Conservation (phyloP, 1,140 invertebrate species). For the Aphidius ervi region DNA sequence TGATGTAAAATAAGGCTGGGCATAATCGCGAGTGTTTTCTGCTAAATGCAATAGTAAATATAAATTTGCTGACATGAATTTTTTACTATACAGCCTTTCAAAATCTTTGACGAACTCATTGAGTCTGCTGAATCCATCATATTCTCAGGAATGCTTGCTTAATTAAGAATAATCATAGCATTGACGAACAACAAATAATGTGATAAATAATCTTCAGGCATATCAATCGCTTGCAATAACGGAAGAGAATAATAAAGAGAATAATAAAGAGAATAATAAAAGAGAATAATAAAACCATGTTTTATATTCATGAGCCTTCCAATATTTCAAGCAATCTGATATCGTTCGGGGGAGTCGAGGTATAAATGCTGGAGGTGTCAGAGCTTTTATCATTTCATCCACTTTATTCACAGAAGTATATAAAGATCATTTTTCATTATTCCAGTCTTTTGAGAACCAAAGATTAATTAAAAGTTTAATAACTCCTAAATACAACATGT, state of each 20-base stretch:
- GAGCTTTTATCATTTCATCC: conserved; percentile 1
- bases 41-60: too few relatives aligned
- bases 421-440: conserved; percentile 11
- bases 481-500: background rate
- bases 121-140: too few relatives aligned
- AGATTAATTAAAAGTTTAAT: background rate
- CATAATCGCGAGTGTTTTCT: too few relatives aligned
- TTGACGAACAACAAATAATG: too few relatives aligned
- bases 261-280: too few relatives aligned
- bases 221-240: conserved; percentile 13
- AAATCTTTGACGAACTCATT: too few relatives aligned
- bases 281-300: conserved; percentile 18
- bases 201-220: too few relatives aligned
- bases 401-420: conserved; percentile 2
- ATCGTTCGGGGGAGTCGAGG: conserved; percentile 19
- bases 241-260: conserved; percentile 12
- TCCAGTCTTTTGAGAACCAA: background rate
- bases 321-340: conserved; percentile 12
- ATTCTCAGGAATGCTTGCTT: too few relatives aligned
- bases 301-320: conserved; percentile 21
- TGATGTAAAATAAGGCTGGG: too few relatives aligned
- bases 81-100: too few relatives aligned
- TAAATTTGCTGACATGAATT: too few relatives aligned
- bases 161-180: too few relatives aligned
- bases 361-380: conserved; percentile 12